These are phyloP conservation scores for Antheraea yamamai DNA, from an alignment of 2,888 invertebrate species.

Conservation along the genomic window DNA sequence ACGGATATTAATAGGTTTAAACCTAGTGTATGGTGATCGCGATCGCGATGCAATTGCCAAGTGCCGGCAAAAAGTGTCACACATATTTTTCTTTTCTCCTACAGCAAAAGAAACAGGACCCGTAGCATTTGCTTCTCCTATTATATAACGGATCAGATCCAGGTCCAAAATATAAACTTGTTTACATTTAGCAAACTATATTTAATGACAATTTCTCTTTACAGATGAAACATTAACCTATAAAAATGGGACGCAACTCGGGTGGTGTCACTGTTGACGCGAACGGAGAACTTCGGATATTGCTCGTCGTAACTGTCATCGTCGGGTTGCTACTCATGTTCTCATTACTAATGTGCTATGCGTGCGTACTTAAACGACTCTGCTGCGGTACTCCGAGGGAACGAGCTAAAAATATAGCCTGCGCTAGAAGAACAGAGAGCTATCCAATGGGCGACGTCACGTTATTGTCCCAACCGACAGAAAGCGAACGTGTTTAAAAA, in stretches of 20 bases:
- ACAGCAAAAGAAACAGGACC: too few relatives aligned
- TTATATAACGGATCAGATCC: neutral
- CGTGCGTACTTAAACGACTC: conserved; percentile 84
- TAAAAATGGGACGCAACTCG: conserved; percentile 67
- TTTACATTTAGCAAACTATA: neutral
- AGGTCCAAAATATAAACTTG: neutral
- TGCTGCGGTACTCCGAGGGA: conserved; percentile 82
- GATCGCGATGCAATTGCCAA: too few relatives aligned
- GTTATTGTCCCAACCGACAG: conserved; percentile 83
- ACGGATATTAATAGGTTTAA: too few relatives aligned
- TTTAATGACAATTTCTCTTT: conserved; percentile 26
- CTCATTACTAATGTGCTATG: conserved; percentile 85
- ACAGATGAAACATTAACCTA: conserved; percentile 49
- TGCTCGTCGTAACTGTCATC: conserved; percentile 82
- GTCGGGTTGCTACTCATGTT: conserved; percentile 83
- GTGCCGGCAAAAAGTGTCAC: too few relatives aligned
- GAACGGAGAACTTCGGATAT: conserved; percentile 82
- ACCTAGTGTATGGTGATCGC: too few relatives aligned
- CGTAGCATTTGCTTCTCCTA: neutral
- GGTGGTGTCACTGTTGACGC: conserved; percentile 56
- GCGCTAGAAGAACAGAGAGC: conserved; percentile 72
- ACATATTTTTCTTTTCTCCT: too few relatives aligned
- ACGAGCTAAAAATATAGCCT: conserved; percentile 65
- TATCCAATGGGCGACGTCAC: conserved; percentile 84
- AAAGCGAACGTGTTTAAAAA: conserved; percentile 75